phyloP scores from a whole-genome alignment of 2,888 invertebrate genomes.

The Drosophila borealis region DNA sequence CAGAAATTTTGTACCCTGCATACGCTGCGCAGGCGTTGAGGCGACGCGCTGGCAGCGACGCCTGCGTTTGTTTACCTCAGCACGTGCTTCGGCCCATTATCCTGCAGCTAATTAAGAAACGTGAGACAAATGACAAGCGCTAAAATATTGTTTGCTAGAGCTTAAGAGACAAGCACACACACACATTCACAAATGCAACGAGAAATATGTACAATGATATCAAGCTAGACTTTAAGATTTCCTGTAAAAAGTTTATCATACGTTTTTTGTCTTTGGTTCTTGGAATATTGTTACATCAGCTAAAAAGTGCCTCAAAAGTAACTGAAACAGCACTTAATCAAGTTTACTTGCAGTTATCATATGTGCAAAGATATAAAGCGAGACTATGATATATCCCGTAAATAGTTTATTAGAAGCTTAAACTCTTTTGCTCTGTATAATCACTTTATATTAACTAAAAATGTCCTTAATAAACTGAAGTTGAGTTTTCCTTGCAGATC shows the following conservation, averaged over 20 bases:
- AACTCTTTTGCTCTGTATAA: no score
- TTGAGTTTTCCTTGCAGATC: no score
- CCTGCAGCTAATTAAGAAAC: constrained; percentile 80
- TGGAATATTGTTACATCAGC: no score
- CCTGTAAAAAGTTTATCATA: background rate
- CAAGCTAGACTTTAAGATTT: background rate
- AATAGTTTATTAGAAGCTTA: no score
- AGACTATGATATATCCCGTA: no score
- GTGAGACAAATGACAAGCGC: constrained; percentile 80
- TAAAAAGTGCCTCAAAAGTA: no score
- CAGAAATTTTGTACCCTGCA: constrained; percentile 36
- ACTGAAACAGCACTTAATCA: no score
- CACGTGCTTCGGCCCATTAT: constrained; percentile 70
- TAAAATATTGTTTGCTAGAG: constrained; percentile 60
- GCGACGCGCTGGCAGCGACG: constrained; percentile 19
- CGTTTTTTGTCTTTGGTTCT: no score
- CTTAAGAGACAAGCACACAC: constrained; percentile 7
- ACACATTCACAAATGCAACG: background rate
- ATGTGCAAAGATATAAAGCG: no score
- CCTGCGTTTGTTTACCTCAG: constrained; percentile 53
- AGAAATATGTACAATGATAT: background rate
- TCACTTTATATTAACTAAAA: no score
- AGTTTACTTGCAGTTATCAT: no score
- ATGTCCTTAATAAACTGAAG: no score
- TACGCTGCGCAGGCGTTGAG: constrained; percentile 34